A percentile compares a stretch with the other conserved stretches of the same genome.
Conservation (phyloP, 2,888 invertebrate genomes). For the Morinoia aosen region DNA sequence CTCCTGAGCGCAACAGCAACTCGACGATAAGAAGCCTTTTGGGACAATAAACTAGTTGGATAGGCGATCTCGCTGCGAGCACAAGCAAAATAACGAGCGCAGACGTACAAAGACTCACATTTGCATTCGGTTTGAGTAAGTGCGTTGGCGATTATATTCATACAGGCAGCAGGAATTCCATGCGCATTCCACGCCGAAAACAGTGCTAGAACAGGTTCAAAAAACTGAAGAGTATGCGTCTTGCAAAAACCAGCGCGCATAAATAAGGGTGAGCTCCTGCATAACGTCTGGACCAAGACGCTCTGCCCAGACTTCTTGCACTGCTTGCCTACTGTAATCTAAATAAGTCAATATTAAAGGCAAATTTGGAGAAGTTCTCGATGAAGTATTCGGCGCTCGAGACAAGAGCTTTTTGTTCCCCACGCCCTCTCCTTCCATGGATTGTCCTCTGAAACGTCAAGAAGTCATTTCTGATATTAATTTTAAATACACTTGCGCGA, state of each 20-base stretch:
- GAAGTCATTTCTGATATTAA: not conserved
- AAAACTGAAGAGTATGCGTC: not conserved
- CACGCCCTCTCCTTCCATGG: not conserved
- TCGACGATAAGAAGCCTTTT: constrained; percentile 13
- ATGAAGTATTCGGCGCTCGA: not conserved
- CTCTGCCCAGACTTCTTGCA: not conserved
- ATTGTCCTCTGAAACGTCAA: not conserved
- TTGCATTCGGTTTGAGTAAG: not conserved
- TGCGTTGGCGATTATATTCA: not conserved
- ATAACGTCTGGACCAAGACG: not conserved
- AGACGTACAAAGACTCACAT: not conserved
- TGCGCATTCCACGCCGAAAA: constrained; percentile 25
- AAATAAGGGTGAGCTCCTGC: not conserved
- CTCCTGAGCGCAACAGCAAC: not conserved
- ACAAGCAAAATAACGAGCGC: not conserved
- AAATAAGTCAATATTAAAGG: not conserved
- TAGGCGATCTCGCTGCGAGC: not conserved
- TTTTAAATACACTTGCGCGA: not conserved
- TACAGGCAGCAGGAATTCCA: constrained; percentile 6
- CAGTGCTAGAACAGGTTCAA: constrained; percentile 28
- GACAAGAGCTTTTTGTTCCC: not conserved
- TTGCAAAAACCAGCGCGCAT: not conserved
- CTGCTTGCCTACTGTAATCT: not conserved
- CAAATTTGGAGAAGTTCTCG: not conserved
- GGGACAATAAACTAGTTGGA: not conserved